Evolutionary conservation across 1,140 invertebrate genomes (phyloP), one percentile per base, ranked within the genome.

Genomic region (Euura lappo): DNA sequence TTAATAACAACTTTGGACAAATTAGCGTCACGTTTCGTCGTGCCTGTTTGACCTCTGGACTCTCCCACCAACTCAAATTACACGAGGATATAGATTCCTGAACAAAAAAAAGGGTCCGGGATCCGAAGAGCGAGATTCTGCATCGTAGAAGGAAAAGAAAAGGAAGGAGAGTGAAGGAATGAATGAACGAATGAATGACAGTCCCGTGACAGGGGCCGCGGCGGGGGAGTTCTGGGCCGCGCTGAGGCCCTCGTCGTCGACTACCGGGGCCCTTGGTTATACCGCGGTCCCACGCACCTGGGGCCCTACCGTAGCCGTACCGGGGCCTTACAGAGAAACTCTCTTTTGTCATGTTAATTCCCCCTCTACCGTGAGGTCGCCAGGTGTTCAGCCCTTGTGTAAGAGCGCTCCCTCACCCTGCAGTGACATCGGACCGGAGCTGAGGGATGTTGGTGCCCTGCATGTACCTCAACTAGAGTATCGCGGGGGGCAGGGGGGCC

Each of bases 251-350:
- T 28, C 28, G 28, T 28, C 28, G 72, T 69, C 75, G 70, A 81
- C 84, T 85, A 85, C 83, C 78, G 81, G 78, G 79, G 79, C 71
- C 74, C 82, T 78, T 71, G 8, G 51, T 60, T 72, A 75, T 80
- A 81, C 71, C 51, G 51, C 77, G 85, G 85, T 86, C 83, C 85
- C 85, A 86, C 84, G 84, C 83, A 85, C 82, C 84, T 85, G 84
- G 83, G 78, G 72, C 72, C 75, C 77, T 78, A 72, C 78, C 79
- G 43, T 78, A 79, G 79, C 66, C 66, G 11, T 44, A 42, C 13
- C 60, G 60, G 8, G 13, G 78, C 74, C 77, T 81, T 72, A 76
- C 73, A 74, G 77, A 77, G 80, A 79, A 75, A 68, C 77, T 66
- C 51, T 60, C 76, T 71, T 80, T 85, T 85, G 84, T 85, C 73